Conservation (phyloP, 37 sponge, comb jelly and placozoan species). For the Cladorhizidae sp. region DNA sequence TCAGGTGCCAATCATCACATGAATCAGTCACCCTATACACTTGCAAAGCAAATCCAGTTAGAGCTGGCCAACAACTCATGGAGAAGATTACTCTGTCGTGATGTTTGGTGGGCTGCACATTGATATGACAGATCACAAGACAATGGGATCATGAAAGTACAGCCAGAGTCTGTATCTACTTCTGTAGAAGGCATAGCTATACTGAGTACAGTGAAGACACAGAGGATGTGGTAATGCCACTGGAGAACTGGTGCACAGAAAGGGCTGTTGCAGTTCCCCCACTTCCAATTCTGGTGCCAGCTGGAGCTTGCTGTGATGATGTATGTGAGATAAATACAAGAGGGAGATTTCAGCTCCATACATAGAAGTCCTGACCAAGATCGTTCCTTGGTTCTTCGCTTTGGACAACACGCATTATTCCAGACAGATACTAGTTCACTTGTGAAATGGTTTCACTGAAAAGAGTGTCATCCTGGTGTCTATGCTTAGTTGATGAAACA, state of each 20-base stretch:
- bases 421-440: constrained; percentile 32
- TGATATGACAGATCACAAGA: constrained; percentile 40
- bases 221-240: too few relatives aligned
- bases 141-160: constrained; percentile 28
- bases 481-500: constrained; percentile 2
- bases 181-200: too few relatives aligned
- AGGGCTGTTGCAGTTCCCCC: constrained; percentile 9
- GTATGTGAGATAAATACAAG: constrained; percentile 16
- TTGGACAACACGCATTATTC: constrained; percentile 30
- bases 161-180: constrained; percentile 25
- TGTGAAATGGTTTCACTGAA: constrained; percentile 34
- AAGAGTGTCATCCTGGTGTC: constrained; percentile 18
- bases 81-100: constrained; percentile 38
- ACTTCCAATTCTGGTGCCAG: constrained; percentile 13
- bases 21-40: constrained; percentile 41
- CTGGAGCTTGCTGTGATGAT: constrained; percentile 11
- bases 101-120: constrained; percentile 38
- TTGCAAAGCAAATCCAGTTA: constrained; percentile 35
- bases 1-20: constrained; percentile 46
- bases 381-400: constrained; percentile 32
- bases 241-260: too few relatives aligned
- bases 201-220: too few relatives aligned
- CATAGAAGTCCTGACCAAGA: constrained; percentile 20
- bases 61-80: constrained; percentile 24
- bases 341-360: constrained; percentile 19